Evolutionary conservation across 2,797 vertebrate genomes (phyloP).

Genomic region (Petrocephalus schoutedeni): DNA sequence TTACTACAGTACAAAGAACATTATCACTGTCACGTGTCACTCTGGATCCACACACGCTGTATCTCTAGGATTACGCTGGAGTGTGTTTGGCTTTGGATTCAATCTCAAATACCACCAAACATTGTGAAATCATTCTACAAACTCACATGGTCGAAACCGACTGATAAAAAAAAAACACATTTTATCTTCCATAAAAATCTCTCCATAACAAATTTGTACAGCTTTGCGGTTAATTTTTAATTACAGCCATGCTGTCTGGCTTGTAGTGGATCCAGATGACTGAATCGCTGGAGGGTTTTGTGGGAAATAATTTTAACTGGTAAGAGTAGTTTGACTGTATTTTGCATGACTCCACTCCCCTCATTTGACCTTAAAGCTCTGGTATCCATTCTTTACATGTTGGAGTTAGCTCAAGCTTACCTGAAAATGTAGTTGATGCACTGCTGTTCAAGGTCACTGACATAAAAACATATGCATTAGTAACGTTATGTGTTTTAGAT

Average conservation of each 20-base stretch:
- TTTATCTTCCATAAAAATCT: neutral
- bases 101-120: neutral
- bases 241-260: neutral
- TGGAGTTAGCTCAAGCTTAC: conserved; percentile 58
- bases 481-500: conserved; percentile 8
- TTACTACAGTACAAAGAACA: neutral
- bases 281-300: neutral
- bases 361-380: neutral
- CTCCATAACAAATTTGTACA: neutral
- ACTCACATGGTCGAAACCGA: neutral
- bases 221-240: neutral
- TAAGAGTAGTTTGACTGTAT: neutral
- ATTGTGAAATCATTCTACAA: neutral
- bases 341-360: neutral
- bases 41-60: neutral
- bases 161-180: neutral
- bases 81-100: neutral
- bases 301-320: neutral
- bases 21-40: neutral
- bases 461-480: conserved; percentile 22
- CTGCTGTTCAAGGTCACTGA: conserved; percentile 86
- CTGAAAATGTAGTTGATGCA: conserved; percentile 91
- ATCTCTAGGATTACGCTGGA: neutral
- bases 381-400: neutral
- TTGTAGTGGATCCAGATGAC: neutral